phyloP scores from a whole-genome alignment of 2,113 vertebrate genomes.

The Limnothrissa miodon region DNA sequence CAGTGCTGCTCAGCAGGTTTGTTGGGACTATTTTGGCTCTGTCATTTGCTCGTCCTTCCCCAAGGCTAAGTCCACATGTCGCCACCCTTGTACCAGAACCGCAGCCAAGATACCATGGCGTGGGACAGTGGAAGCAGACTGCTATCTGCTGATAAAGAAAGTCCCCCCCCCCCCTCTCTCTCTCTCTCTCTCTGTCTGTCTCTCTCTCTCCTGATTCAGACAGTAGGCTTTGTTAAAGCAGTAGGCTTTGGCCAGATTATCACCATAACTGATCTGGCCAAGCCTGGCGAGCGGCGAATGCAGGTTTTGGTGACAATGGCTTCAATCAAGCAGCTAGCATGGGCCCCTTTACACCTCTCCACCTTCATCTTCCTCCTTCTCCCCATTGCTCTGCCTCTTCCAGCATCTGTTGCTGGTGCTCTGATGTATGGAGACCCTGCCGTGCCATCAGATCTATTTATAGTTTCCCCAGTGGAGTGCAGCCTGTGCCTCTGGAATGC shows the following conservation, averaged over 20 bases:
- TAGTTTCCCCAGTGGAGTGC: slow-evolving; percentile 13
- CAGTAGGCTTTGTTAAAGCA: not conserved
- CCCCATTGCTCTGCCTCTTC: not conserved
- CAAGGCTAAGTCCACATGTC: not conserved
- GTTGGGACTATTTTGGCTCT: not conserved
- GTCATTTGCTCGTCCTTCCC: not conserved
- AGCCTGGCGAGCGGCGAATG: not conserved
- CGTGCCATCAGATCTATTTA: slow-evolving; percentile 29
- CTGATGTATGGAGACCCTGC: slow-evolving; percentile 31
- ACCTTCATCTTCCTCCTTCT: not conserved
- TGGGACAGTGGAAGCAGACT: not conserved
- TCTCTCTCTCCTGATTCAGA: not conserved
- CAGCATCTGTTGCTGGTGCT: not conserved
- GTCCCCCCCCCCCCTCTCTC: not conserved
- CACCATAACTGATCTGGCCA: not conserved
- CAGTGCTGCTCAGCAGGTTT: not conserved
- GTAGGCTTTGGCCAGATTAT: not conserved
- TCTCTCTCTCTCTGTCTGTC: not conserved
- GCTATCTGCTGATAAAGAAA: not conserved
- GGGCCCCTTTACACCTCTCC: not conserved
- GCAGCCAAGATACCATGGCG: not conserved
- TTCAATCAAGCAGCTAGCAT: not conserved
- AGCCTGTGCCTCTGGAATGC: not conserved
- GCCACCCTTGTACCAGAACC: not conserved
- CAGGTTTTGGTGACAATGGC: not conserved